These are phyloP conservation scores for Cossypha niveicapilla DNA, from an alignment of 2,797 vertebrate genomes.

Conservation along the genomic window DNA sequence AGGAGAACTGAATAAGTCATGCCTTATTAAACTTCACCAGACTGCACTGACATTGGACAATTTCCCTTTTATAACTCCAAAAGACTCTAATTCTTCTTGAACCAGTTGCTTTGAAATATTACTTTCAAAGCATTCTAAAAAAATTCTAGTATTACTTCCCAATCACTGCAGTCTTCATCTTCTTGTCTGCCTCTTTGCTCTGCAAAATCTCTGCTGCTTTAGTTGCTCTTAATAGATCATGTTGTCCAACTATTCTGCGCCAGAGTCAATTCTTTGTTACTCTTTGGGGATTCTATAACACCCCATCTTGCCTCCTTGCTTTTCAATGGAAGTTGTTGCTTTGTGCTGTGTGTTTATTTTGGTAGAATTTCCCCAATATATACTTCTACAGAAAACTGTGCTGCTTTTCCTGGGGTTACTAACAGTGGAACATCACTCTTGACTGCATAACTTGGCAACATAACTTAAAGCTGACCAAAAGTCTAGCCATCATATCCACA, in stretches of 20 bases:
- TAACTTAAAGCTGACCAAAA: neutral
- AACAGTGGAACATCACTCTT: neutral
- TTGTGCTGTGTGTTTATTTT: neutral
- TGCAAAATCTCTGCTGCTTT: neutral
- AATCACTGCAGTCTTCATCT: neutral
- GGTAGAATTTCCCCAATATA: neutral
- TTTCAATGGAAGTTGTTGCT: neutral
- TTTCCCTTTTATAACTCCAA: neutral
- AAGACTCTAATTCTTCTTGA: neutral
- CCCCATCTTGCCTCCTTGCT: neutral
- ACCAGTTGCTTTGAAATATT: neutral
- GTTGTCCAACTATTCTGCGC: neutral
- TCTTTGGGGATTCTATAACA: neutral
- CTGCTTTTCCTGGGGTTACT: neutral
- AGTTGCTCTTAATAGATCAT: neutral
- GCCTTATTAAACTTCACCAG: neutral
- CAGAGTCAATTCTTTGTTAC: neutral
- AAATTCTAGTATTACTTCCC: neutral
- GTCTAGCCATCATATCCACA: accelerated
- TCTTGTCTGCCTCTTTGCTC: neutral
- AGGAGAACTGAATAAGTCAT: neutral
- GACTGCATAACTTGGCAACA: neutral
- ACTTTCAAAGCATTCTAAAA: neutral
- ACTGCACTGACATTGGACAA: neutral
- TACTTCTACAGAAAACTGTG: neutral